Evolutionary conservation across 2,113 vertebrate species (phyloP).

Genomic region (Paraplagusia blochii): DNA sequence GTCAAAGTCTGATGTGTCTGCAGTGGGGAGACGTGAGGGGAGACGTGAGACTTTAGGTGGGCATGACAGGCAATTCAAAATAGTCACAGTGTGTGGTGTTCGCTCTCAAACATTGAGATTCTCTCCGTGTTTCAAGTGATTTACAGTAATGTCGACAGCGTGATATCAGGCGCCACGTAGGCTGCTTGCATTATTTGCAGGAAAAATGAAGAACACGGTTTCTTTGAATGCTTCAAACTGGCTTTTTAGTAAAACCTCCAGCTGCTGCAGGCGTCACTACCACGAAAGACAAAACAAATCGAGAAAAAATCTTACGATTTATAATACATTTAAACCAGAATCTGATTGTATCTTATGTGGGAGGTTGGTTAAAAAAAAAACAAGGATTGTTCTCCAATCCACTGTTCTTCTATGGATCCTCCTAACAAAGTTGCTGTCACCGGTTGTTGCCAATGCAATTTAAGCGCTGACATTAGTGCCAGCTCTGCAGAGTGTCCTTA

Average conservation of each 20-base stretch:
- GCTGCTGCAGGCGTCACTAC: too few species aligned
- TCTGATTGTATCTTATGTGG: too few species aligned
- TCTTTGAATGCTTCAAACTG: conserved; percentile 23
- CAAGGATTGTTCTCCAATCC: too few species aligned
- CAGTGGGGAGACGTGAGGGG: conserved; percentile 8
- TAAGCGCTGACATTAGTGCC: too few species aligned
- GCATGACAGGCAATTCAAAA: conserved; percentile 41
- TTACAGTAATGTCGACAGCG: conserved; percentile 52
- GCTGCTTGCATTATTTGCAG: conserved; percentile 11
- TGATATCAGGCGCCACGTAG: conserved; percentile 29
- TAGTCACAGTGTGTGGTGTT: conserved; percentile 38
- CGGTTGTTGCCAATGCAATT: too few species aligned
- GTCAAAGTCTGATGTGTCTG: conserved; percentile 9
- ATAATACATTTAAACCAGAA: too few species aligned
- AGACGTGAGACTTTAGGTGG: conserved; percentile 4
- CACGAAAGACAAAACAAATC: too few species aligned
- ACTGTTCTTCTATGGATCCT: too few species aligned
- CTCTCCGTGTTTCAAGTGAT: conserved; percentile 41
- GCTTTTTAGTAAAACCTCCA: neutral
- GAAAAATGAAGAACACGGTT: conserved; percentile 18
- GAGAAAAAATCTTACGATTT: too few species aligned
- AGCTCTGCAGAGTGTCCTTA: too few species aligned
- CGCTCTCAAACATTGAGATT: conserved; percentile 35
- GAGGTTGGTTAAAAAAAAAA: too few species aligned
- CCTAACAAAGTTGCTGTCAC: too few species aligned